A percentile compares a stretch with the other conserved stretches of the same genome.
Conservation (phyloP, 2,113 vertebrate species). For the Galeopterus variegatus region DNA sequence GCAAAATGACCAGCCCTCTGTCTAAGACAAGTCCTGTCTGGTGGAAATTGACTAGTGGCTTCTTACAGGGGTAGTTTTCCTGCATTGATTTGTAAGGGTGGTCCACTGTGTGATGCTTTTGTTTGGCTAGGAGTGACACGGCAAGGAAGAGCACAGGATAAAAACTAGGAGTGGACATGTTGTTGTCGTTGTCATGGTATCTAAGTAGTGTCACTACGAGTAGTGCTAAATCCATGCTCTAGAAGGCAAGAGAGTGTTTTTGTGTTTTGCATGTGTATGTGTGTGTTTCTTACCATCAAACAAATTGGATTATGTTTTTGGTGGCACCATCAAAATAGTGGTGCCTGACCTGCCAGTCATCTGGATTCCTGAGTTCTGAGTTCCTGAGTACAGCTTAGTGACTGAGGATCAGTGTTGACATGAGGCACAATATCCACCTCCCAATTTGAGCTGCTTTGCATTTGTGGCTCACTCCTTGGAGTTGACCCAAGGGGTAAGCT, state of each 20-base stretch:
- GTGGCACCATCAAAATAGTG: neutral
- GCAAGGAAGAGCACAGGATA: too few relatives aligned
- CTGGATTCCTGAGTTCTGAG: neutral
- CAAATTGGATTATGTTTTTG: neutral
- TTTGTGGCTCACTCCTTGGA: neutral
- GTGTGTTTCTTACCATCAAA: neutral
- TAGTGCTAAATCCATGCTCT: neutral
- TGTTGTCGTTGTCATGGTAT: neutral
- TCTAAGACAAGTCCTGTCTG: neutral
- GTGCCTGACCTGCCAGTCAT: too few relatives aligned
- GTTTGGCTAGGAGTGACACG: neutral
- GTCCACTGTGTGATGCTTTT: fast-evolving
- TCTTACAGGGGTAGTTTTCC: neutral
- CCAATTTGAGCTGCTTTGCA: neutral
- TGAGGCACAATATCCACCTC: neutral
- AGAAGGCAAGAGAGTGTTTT: neutral
- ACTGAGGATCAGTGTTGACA: neutral
- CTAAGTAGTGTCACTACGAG: neutral
- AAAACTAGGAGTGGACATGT: neutral
- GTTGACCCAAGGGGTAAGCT: neutral
- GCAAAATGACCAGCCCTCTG: neutral
- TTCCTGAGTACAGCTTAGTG: neutral
- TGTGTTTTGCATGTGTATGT: neutral
- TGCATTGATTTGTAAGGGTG: neutral
- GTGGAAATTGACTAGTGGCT: neutral